Conservation (phyloP, 2,797 vertebrate genomes). For the Mycteria americana region DNA sequence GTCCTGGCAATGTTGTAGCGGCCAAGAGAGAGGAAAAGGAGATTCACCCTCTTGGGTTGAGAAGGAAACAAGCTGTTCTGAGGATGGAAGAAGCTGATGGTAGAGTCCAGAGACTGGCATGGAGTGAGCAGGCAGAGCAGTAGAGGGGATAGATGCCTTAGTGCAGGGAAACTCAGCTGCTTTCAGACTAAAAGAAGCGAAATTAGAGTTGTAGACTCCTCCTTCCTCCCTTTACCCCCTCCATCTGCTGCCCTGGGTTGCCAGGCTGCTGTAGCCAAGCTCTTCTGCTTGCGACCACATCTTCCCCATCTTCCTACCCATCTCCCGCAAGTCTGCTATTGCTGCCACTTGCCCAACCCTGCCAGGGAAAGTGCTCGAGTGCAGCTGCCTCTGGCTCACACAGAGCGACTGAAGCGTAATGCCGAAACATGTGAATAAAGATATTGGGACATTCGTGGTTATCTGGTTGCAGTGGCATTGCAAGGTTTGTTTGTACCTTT, state of each 20-base stretch:
- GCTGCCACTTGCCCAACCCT: not conserved
- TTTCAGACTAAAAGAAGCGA: not conserved
- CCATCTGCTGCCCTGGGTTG: not conserved
- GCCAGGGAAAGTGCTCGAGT: not conserved
- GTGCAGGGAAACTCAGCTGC: not conserved
- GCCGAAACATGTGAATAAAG: not conserved
- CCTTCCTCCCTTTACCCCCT: not conserved
- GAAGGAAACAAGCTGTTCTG: not conserved
- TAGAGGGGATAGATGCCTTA: not conserved
- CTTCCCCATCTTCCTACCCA: not conserved
- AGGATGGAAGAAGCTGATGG: not conserved
- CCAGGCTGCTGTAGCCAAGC: not conserved
- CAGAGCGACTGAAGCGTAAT: too few species aligned
- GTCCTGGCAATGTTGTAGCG: not conserved
- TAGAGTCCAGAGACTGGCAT: not conserved
- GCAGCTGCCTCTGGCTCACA: accelerated
- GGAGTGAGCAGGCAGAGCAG: not conserved
- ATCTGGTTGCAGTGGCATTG: not conserved
- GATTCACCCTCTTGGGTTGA: accelerated
- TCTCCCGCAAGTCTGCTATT: not conserved
- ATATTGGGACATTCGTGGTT: accelerated
- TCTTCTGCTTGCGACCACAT: not conserved
- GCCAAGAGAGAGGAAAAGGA: not conserved
- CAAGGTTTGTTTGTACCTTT: not conserved
- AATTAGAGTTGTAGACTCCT: not conserved